These are phyloP conservation scores for Amiota minor DNA, from an alignment of 2,888 invertebrate genomes.

Conservation along the genomic window DNA sequence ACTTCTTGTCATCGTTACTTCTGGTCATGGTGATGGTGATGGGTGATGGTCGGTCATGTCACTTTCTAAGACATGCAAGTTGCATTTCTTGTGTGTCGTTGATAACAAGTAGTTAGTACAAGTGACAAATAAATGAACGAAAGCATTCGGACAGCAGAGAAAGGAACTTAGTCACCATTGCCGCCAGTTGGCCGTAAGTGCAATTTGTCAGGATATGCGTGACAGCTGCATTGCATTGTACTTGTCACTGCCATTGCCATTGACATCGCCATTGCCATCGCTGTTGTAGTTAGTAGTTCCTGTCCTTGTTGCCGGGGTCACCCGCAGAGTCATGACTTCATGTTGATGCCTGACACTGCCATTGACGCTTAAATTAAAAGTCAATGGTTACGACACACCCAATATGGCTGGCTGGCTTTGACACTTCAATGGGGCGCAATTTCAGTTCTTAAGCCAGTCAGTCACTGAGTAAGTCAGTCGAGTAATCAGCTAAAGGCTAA, in stretches of 20 bases:
- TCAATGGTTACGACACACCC: constrained; percentile 24
- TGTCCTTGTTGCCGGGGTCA: neutral
- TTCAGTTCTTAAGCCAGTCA: no score
- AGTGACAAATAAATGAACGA: neutral
- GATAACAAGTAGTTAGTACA: neutral
- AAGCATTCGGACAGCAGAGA: constrained; percentile 30
- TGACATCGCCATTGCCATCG: constrained; percentile 25
- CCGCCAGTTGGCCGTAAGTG: constrained; percentile 49
- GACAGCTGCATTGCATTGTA: constrained; percentile 45
- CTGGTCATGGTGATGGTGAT: no score
- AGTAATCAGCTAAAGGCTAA: constrained; percentile 46
- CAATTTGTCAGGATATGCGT: constrained; percentile 60
- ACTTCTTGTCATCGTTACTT: neutral
- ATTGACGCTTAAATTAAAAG: constrained; percentile 15
- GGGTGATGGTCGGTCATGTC: no score
- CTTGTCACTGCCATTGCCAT: constrained; percentile 37
- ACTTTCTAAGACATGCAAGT: neutral
- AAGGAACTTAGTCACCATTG: constrained; percentile 30
- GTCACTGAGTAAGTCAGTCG: no score
- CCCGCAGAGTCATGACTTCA: neutral
- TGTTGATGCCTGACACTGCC: neutral
- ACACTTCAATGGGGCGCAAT: constrained; percentile 29
- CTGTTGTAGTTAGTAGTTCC: no score
- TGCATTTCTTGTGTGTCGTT: constrained; percentile 37
- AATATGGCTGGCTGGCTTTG: constrained; percentile 14